Evolutionary conservation across 2,888 invertebrate species (phyloP), one percentile per base, ranked within the genome.

Genomic region (Leucania comma): DNA sequence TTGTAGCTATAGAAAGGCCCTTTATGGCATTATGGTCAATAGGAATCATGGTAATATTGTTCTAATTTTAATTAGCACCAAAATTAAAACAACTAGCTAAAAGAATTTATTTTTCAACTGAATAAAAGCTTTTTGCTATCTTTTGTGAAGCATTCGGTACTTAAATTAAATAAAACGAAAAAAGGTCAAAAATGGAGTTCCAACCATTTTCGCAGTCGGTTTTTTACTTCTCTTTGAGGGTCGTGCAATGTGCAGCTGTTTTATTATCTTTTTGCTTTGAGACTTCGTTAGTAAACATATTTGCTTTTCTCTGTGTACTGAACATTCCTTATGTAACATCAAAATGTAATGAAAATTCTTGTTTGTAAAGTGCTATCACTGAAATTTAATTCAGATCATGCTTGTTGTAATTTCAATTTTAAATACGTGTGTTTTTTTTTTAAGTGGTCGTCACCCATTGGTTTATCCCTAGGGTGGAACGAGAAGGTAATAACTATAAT

Each of bases 101-200:
- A 48, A 8, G n/a, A 20, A n/a, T 9, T 20, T 48, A n/a, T 48
- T 9, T 48, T n/a, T 48, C 8, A 14, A 20, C 17, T 46, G 46
- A 46, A 46, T 46, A 17, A 20, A 46, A 46, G 46, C 20, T 5
- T 46, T 46, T 3, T 20, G 20, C n/a, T 0, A n/a, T 24, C 56
- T 29, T 56, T 56, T 50, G 50, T 42, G 50, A 56, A 22, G 29
- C 42, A 62, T 50, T 17, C 14, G 9, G n/a, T n/a, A 51, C 10
- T 51, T 14, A 22, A 58, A 63, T 38, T 26, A 20, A 51, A 51
- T 24, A 48, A 73, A 73, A 72, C 22, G 17, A 35, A 53, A 35
- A 20, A 12, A 53, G 26, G 24, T 14, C 4, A 42, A 73, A 59
- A 48, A 48, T 26, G 24, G 2, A 54, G 29, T 59, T 38, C 24